A percentile compares a stretch with the other conserved stretches of the same genome.
Evolutionary conservation across 2,888 invertebrate species (phyloP).

Genomic region (Phania funesta): DNA sequence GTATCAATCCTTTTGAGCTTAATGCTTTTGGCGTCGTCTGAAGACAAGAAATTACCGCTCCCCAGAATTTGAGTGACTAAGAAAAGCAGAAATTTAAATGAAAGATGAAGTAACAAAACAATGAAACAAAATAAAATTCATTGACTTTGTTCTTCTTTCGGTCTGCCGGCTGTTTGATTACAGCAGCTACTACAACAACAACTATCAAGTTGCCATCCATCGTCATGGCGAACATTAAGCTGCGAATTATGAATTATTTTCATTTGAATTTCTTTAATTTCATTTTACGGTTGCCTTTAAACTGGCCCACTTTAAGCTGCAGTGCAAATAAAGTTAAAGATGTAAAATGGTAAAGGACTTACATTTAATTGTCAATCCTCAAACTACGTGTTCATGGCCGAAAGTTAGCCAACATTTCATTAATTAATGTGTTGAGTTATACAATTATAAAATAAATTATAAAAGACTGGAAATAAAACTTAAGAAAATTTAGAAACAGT

Average conservation of each 20-base stretch:
- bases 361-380: neutral
- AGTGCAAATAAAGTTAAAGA: slow-evolving; percentile 45
- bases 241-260: slow-evolving; percentile 32
- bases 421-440: slow-evolving; percentile 76
- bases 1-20: slow-evolving; percentile 48
- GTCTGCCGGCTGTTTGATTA: slow-evolving; percentile 4
- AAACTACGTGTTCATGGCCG: slow-evolving; percentile 63
- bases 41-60: slow-evolving; percentile 12
- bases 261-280: slow-evolving; percentile 12
- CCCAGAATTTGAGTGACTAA: neutral
- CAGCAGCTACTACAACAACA: slow-evolving; percentile 21
- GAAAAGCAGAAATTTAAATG: slow-evolving; percentile 28
- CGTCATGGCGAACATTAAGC: slow-evolving; percentile 23
- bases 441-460: slow-evolving; percentile 67
- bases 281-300: slow-evolving; percentile 22
- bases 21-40: slow-evolving; percentile 57
- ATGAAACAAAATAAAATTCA: slow-evolving; percentile 27
- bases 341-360: slow-evolving; percentile 9
- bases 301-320: slow-evolving; percentile 45
- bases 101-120: slow-evolving; percentile 26
- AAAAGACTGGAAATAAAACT: slow-evolving; percentile 10
- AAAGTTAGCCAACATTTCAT: slow-evolving; percentile 79
- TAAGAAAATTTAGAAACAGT: neutral
- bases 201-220: slow-evolving; percentile 25
- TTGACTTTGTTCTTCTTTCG: slow-evolving; percentile 30